These are phyloP conservation scores for Chromobotia macracanthus DNA, from an alignment of 2,797 vertebrate genomes.

Conservation along the genomic window DNA sequence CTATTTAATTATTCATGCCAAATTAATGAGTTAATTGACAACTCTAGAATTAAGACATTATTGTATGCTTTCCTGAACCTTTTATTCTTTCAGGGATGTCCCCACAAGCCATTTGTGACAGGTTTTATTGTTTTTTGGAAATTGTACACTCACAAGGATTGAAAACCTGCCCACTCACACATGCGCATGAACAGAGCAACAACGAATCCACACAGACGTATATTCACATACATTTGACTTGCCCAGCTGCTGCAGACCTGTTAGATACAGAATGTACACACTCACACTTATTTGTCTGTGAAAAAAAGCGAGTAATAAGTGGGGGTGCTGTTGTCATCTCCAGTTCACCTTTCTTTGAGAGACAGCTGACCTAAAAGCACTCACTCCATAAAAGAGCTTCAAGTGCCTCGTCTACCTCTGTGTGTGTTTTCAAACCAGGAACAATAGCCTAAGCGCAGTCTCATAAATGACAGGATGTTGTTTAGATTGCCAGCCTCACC, in stretches of 20 bases:
- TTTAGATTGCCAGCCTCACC: slow-evolving; percentile 23
- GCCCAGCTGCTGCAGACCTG: slow-evolving; percentile 10
- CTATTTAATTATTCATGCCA: background rate
- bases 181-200: background rate
- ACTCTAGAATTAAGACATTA: slow-evolving; percentile 3
- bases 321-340: slow-evolving; percentile 38
- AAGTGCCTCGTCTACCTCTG: slow-evolving; percentile 16
- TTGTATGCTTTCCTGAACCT: slow-evolving; percentile 3
- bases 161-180: slow-evolving; percentile 17
- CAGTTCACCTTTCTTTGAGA: slow-evolving; percentile 45
- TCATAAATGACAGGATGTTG: slow-evolving; percentile 38
- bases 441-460: slow-evolving; percentile 49
- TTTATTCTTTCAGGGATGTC: slow-evolving; percentile 12
- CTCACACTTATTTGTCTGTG: slow-evolving; percentile 31
- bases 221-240: slow-evolving; percentile 31
- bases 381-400: slow-evolving; percentile 45
- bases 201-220: background rate
- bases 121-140: slow-evolving; percentile 15
- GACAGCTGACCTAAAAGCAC: slow-evolving; percentile 52
- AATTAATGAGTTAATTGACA: background rate
- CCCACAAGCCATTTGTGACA: slow-evolving; percentile 4
- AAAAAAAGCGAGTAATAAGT: slow-evolving; percentile 29
- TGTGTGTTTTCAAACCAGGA: slow-evolving; percentile 27
- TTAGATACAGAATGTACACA: slow-evolving; percentile 17
- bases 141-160: slow-evolving; percentile 14